Evolutionary conservation across 53 echinoderm and acorn worm species (phyloP).

Genomic region (Actinopyga echinites): DNA sequence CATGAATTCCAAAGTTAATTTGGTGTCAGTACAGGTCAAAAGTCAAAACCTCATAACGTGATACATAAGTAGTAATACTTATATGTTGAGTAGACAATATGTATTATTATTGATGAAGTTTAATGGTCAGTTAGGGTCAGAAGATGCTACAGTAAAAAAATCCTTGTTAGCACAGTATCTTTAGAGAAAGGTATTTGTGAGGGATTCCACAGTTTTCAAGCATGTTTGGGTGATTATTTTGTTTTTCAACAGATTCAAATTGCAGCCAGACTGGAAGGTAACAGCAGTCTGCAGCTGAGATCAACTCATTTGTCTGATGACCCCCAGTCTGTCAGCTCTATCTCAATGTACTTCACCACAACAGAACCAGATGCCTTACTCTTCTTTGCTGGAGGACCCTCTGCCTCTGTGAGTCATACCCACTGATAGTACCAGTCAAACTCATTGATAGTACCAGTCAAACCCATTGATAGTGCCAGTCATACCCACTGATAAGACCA

Average conservation of each 20-base stretch:
- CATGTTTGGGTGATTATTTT: no score
- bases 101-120: no score
- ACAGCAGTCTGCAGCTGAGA: slow-evolving; percentile 62
- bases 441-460: not conserved
- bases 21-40: no score
- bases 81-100: no score
- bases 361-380: slow-evolving; percentile 66
- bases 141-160: no score
- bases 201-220: no score
- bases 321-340: slow-evolving; percentile 54
- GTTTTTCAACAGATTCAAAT: slow-evolving; percentile 82
- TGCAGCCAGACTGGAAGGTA: slow-evolving; percentile 75
- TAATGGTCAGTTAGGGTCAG: no score
- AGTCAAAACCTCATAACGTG: no score
- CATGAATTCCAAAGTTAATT: no score
- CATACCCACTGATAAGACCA: not conserved
- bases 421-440: not conserved
- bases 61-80: no score
- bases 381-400: slow-evolving; percentile 79
- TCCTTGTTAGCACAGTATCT: no score
- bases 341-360: slow-evolving; percentile 77
- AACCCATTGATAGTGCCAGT: not conserved
- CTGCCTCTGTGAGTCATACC: slow-evolving; percentile 56
- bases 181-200: no score
- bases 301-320: slow-evolving; percentile 22